Evolutionary conservation across 2,113 vertebrate genomes (phyloP).

Genomic region (Ciconia maguari): DNA sequence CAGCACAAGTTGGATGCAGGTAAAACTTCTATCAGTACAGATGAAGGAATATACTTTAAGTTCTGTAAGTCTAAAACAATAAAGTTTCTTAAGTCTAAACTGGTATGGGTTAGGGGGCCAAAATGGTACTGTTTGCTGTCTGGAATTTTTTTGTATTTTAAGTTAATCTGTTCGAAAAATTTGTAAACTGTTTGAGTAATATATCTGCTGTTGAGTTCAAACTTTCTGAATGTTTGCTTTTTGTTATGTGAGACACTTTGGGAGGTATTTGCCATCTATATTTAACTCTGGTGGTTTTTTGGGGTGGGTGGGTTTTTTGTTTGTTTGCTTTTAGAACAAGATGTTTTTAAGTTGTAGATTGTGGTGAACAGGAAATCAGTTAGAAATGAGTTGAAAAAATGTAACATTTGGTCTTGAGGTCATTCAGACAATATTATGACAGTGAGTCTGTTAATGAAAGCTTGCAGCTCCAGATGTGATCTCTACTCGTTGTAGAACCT

Average conservation of each 20-base stretch:
- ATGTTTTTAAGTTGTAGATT: neutral
- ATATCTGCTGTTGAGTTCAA: neutral
- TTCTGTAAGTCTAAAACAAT: neutral
- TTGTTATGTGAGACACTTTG: neutral
- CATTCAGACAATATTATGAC: neutral
- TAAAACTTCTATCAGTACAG: neutral
- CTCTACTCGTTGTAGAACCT: neutral
- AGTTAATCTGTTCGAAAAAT: neutral
- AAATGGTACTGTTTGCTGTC: neutral
- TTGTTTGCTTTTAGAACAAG: neutral
- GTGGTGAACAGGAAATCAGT: neutral
- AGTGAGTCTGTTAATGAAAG: neutral
- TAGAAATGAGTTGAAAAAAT: neutral
- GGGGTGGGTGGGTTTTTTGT: neutral
- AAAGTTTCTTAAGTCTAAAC: neutral
- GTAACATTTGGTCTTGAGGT: neutral
- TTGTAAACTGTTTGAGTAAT: neutral
- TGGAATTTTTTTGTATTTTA: neutral
- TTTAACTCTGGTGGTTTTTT: neutral
- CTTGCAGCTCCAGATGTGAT: neutral
- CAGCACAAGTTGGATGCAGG: neutral
- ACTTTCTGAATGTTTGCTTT: neutral
- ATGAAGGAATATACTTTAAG: neutral
- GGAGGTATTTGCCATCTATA: neutral
- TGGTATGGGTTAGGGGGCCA: neutral